Percentiles rank a stretch among this genome's conserved stretches.
These are phyloP conservation scores for Xyrichtys novacula DNA, from an alignment of 2,797 vertebrate genomes.

Conservation along the genomic window DNA sequence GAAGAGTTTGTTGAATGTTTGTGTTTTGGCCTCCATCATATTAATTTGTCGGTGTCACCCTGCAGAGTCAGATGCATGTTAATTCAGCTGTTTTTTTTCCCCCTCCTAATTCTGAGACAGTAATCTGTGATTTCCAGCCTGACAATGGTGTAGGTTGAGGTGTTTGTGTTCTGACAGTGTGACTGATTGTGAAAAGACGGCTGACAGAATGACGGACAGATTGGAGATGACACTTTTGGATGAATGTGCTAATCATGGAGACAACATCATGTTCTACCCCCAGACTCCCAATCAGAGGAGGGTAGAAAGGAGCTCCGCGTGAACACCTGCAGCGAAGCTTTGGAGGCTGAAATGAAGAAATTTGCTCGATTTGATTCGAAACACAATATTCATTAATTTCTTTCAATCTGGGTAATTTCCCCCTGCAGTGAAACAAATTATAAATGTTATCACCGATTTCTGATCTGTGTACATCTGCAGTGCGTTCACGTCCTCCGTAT, in stretches of 20 bases:
- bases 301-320: neutral
- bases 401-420: neutral
- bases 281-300: constrained; percentile 1
- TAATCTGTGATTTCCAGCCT: constrained; percentile 3
- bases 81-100: neutral
- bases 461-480: constrained; percentile 18
- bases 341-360: constrained; percentile 17
- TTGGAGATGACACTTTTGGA: constrained; percentile 11
- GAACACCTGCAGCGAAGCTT: constrained; percentile 16
- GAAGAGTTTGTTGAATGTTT: constrained; percentile 29
- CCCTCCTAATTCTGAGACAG: neutral
- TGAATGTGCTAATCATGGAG: constrained; percentile 23
- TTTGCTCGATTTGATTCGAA: constrained; percentile 5
- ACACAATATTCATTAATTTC: constrained; percentile 8
- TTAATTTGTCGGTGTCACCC: neutral
- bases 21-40: constrained; percentile 1
- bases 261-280: neutral
- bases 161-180: neutral
- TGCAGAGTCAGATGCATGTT: neutral
- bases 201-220: neutral
- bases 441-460: constrained; percentile 15
- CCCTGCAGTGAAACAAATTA: neutral
- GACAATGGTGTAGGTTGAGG: neutral
- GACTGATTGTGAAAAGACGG: neutral
- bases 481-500: neutral